Percentiles rank a stretch among this genome's conserved stretches.
Evolutionary conservation across 2,113 vertebrate species (phyloP).

Genomic region (Limanda limanda): DNA sequence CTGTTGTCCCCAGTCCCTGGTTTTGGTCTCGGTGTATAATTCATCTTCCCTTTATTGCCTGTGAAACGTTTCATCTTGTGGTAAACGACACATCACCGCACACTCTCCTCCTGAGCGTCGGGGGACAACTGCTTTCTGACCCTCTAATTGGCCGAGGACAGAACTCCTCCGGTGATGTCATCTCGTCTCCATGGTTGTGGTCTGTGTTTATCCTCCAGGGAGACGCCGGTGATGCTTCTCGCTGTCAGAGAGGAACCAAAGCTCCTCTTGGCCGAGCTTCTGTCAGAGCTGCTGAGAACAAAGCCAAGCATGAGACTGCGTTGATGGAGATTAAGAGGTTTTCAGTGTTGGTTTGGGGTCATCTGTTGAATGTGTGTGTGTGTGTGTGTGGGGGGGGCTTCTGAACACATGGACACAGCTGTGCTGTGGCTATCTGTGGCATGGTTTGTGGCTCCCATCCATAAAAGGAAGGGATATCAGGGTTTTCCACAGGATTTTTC

Average conservation of each 20-base stretch:
- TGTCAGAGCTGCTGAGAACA: constrained; percentile 10
- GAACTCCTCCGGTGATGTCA: constrained; percentile 31
- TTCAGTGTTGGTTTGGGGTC: neutral
- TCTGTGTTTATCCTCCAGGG: constrained; percentile 37
- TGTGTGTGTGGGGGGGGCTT: neutral
- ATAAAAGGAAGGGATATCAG: neutral
- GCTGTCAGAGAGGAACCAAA: constrained; percentile 15
- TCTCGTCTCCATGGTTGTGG: constrained; percentile 33
- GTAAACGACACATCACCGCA: neutral
- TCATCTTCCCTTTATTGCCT: neutral
- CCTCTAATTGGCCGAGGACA: constrained; percentile 42
- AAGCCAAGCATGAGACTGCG: constrained; percentile 27
- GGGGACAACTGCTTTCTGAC: accelerated
- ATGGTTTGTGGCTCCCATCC: neutral
- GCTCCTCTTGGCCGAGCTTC: constrained; percentile 40
- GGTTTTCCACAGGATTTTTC: neutral
- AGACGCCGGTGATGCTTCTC: constrained; percentile 33
- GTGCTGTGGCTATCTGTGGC: constrained; percentile 8
- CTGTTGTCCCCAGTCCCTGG: too few relatives aligned
- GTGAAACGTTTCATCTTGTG: too few relatives aligned
- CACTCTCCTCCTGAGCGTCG: neutral
- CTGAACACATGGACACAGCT: constrained; percentile 39
- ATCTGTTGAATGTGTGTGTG: neutral
- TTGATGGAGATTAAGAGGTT: constrained; percentile 27
- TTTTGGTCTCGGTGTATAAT: neutral